Percentiles rank a stretch among this genome's conserved stretches.
phyloP scores from a whole-genome alignment of 2,888 invertebrate genomes.

The Eretmocerus hayati region DNA sequence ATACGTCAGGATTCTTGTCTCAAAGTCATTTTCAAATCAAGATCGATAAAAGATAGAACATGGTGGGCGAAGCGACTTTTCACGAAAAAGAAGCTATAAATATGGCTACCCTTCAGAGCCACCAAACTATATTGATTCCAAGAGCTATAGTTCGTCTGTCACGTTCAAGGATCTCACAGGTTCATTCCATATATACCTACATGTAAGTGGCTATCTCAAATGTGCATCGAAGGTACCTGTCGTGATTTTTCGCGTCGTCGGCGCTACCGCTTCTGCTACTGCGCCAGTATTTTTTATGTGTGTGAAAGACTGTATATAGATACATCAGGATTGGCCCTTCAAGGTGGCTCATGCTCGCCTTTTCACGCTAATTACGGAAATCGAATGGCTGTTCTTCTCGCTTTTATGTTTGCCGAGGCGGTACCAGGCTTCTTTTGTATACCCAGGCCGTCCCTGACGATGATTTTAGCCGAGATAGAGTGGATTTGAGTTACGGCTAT shows the following conservation, averaged over 20 bases:
- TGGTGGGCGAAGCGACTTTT: conserved; percentile 16
- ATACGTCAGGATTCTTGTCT: too few relatives aligned
- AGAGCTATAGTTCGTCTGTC: too few relatives aligned
- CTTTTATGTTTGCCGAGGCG: conserved; percentile 12
- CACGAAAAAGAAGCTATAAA: conserved; percentile 22
- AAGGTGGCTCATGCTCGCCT: conserved; percentile 10
- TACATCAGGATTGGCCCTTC: background rate
- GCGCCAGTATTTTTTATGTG: background rate
- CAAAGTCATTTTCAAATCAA: conserved; percentile 4
- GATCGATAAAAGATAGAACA: conserved; percentile 8
- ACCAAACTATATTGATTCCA: too few relatives aligned
- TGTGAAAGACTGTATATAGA: background rate
- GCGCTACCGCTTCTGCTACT: background rate
- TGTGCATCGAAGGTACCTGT: too few relatives aligned
- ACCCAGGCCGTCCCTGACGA: background rate
- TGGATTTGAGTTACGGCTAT: conserved; percentile 3
- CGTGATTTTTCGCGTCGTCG: background rate
- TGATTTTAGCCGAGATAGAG: conserved; percentile 5
- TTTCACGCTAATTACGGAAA: conserved; percentile 18
- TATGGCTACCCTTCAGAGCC: too few relatives aligned
- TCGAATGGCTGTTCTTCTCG: background rate
- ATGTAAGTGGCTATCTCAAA: too few relatives aligned
- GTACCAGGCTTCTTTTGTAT: background rate
- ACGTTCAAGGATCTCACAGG: too few relatives aligned
- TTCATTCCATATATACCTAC: too few relatives aligned